Evolutionary conservation across 2,113 vertebrate species (phyloP).

Genomic region (Cryptotis parvus): DNA sequence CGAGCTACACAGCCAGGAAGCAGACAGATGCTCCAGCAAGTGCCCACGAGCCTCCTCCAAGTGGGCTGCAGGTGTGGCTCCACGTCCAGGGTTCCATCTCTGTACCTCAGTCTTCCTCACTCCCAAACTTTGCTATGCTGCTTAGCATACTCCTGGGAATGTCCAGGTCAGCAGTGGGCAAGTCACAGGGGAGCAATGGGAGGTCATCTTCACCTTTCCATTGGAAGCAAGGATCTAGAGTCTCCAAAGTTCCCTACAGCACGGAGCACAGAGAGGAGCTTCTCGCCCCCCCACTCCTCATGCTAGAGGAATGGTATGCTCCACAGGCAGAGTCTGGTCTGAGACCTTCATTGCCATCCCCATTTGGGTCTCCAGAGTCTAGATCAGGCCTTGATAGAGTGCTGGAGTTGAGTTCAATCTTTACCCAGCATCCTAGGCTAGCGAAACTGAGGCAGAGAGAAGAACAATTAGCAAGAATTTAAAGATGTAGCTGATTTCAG

Average conservation of each 20-base stretch:
- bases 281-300: neutral
- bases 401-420: neutral
- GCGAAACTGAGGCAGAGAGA: neutral
- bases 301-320: neutral
- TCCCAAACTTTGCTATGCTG: neutral
- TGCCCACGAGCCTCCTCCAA: neutral
- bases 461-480: neutral
- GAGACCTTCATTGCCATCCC: neutral
- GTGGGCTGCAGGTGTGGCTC: neutral
- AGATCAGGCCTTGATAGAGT: neutral
- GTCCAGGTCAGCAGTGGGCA: neutral
- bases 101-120: neutral
- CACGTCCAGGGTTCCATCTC: neutral
- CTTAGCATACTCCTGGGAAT: neutral
- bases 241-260: no score
- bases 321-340: rapidly evolving
- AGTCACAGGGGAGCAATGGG: neutral
- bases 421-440: neutral
- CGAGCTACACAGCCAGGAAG: neutral
- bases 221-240: neutral
- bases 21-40: neutral
- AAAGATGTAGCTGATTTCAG: neutral
- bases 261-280: neutral
- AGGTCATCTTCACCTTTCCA: no score
- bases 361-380: neutral